A percentile compares a stretch with the other conserved stretches of the same genome.
Evolutionary conservation across 2,797 vertebrate species (phyloP).

Genomic region (Nyctibius grandis): DNA sequence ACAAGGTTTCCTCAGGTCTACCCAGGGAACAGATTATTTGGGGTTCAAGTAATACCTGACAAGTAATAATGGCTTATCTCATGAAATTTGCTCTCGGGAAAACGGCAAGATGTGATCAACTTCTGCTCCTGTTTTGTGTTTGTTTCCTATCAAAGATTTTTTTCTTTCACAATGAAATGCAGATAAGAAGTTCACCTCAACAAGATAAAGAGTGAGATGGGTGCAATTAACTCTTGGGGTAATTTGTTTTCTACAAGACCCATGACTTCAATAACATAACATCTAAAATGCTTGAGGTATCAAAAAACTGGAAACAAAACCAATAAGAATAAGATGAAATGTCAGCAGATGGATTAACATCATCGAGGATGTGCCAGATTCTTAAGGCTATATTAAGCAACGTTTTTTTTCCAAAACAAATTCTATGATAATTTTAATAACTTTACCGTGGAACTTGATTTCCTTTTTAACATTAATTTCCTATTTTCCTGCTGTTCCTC

Average conservation of each 20-base stretch:
- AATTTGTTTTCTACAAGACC: slow-evolving; percentile 66
- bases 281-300: slow-evolving; percentile 65
- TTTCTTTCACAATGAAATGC: slow-evolving; percentile 51
- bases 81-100: slow-evolving; percentile 36
- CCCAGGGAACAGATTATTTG: neutral
- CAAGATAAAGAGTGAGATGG: slow-evolving; percentile 57
- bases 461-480: neutral
- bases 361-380: slow-evolving; percentile 35
- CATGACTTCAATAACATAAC: slow-evolving; percentile 59
- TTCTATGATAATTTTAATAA: slow-evolving; percentile 51
- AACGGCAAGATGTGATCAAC: slow-evolving; percentile 1
- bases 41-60: neutral
- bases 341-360: slow-evolving; percentile 63
- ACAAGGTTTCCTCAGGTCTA: neutral
- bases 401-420: slow-evolving; percentile 10
- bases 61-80: slow-evolving; percentile 19
- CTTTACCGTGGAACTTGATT: neutral
- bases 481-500: neutral
- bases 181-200: slow-evolving; percentile 62
- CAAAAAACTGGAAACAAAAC: slow-evolving; percentile 62
- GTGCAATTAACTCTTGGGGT: slow-evolving; percentile 60
- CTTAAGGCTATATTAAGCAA: slow-evolving; percentile 63
- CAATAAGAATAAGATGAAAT: slow-evolving; percentile 56
- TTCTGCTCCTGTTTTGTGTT: neutral
- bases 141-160: slow-evolving; percentile 22